A percentile compares a stretch with the other conserved stretches of the same genome.
Conservation (phyloP, 1,140 invertebrate genomes). For the Papilio helenus region DNA sequence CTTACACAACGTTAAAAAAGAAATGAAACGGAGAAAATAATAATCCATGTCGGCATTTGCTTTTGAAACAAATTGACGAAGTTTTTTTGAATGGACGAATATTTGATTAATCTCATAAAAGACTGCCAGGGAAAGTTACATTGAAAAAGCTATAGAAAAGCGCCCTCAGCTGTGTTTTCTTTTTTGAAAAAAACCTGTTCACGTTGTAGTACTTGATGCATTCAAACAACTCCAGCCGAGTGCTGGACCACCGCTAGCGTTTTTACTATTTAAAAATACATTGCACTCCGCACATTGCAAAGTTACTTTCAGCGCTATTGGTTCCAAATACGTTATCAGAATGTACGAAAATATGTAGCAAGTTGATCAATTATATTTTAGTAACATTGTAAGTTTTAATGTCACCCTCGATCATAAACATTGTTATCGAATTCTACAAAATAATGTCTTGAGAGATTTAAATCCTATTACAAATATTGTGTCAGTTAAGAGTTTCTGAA, state of each 20-base stretch:
- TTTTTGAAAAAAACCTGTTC: slow-evolving; percentile 34
- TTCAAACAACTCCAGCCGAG: slow-evolving; percentile 38
- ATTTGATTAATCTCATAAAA: slow-evolving; percentile 35
- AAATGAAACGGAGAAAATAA: slow-evolving; percentile 1
- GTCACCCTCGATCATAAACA: too few relatives aligned
- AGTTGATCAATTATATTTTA: not conserved
- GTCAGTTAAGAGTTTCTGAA: too few relatives aligned
- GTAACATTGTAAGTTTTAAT: too few relatives aligned
- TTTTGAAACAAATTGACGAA: slow-evolving; percentile 21
- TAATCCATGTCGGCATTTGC: slow-evolving; percentile 16
- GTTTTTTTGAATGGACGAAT: slow-evolving; percentile 30
- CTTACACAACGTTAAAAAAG: not conserved
- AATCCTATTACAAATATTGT: too few relatives aligned
- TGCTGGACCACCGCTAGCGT: slow-evolving; percentile 28
- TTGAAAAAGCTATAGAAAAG: slow-evolving; percentile 31
- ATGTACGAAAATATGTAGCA: not conserved
- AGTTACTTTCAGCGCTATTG: slow-evolving; percentile 30
- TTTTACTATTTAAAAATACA: slow-evolving; percentile 40
- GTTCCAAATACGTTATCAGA: slow-evolving; percentile 9
- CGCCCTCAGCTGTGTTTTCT: slow-evolving; percentile 25
- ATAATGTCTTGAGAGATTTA: too few relatives aligned
- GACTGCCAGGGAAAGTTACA: slow-evolving; percentile 35
- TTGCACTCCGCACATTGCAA: slow-evolving; percentile 25
- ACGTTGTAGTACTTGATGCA: slow-evolving; percentile 40
- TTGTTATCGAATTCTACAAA: too few relatives aligned